phyloP scores from a whole-genome alignment of 2,113 vertebrate species.

The Vanacampus margaritifer region DNA sequence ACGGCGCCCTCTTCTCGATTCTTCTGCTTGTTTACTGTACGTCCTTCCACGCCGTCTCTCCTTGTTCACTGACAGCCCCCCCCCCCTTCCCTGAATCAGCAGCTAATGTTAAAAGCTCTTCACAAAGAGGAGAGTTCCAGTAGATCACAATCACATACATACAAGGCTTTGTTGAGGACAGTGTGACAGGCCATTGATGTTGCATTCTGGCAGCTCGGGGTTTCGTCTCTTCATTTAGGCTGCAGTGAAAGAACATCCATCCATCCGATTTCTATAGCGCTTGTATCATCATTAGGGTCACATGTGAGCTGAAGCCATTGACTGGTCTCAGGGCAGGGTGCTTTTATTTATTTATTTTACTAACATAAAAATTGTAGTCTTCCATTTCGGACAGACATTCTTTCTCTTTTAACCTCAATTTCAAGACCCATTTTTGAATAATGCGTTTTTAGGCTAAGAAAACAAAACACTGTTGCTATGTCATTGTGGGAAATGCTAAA shows the following conservation, averaged over 20 bases:
- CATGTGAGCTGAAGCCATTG: not conserved
- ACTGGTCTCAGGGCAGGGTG: too few species aligned
- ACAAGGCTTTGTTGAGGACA: slow-evolving; percentile 46
- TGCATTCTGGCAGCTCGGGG: slow-evolving; percentile 27
- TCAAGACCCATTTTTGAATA: too few species aligned
- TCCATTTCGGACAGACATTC: too few species aligned
- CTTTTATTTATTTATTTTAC: too few species aligned
- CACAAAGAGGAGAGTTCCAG: slow-evolving; percentile 60
- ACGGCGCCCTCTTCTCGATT: slow-evolving; percentile 34
- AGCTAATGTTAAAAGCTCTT: slow-evolving; percentile 22
- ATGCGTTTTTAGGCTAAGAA: too few species aligned
- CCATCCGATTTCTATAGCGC: not conserved
- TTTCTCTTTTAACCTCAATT: too few species aligned
- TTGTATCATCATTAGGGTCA: not conserved
- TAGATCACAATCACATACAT: not conserved
- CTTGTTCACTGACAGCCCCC: slow-evolving; percentile 18
- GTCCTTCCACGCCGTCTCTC: slow-evolving; percentile 1
- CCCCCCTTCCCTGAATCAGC: slow-evolving; percentile 50
- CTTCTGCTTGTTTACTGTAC: slow-evolving; percentile 25
- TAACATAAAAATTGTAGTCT: too few species aligned
- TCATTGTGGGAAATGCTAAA: too few species aligned
- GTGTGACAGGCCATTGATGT: slow-evolving; percentile 5
- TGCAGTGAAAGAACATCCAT: not conserved
- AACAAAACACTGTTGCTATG: too few species aligned
- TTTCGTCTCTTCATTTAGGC: slow-evolving; percentile 18